Conservation (phyloP, 2,113 vertebrate species). For the Ageneiosus marmoratus region DNA sequence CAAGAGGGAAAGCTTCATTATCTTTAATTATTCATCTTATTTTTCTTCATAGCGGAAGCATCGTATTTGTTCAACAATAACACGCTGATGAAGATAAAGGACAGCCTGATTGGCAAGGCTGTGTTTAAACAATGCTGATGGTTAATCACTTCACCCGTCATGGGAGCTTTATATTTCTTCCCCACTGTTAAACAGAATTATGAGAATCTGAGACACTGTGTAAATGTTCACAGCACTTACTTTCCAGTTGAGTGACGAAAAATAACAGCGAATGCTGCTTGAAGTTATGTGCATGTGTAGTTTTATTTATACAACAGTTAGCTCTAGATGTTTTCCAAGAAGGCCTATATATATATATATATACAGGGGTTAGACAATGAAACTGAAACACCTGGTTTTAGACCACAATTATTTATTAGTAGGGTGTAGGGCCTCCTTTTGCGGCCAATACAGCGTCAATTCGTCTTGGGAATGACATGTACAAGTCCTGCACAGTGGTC, state of each 20-base stretch:
- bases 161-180: constrained; percentile 56
- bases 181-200: constrained; percentile 66
- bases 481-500: too few relatives aligned
- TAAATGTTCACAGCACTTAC: constrained; percentile 45
- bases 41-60: constrained; percentile 54
- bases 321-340: too few relatives aligned
- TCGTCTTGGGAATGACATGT: too few relatives aligned
- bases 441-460: too few relatives aligned
- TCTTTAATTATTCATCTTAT: constrained; percentile 68
- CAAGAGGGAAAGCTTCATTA: constrained; percentile 59
- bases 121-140: constrained; percentile 64
- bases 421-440: too few relatives aligned
- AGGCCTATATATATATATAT: too few relatives aligned
- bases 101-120: constrained; percentile 68
- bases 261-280: too few relatives aligned
- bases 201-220: constrained; percentile 53
- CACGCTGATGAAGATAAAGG: constrained; percentile 66
- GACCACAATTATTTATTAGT: too few relatives aligned
- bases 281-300: too few relatives aligned
- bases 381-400: too few relatives aligned
- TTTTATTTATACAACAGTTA: neutral
- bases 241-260: neutral
- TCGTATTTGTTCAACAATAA: constrained; percentile 71
- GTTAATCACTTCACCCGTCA: constrained; percentile 66
- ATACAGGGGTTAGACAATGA: too few relatives aligned